A percentile compares a stretch with the other conserved stretches of the same genome.
Conservation (phyloP, 2,113 vertebrate species). For the Penelope pileata region DNA sequence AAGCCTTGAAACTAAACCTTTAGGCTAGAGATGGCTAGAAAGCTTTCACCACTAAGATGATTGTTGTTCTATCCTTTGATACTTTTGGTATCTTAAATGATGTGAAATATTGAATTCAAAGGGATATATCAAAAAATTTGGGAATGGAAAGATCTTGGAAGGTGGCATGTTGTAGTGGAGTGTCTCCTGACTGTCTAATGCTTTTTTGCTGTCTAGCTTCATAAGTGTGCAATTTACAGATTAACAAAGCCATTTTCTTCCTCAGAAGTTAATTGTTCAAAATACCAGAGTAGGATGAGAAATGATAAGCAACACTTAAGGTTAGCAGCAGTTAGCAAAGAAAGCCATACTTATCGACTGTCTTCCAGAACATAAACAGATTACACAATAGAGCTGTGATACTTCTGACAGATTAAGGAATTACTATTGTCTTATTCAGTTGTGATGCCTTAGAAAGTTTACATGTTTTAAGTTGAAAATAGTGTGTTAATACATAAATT, state of each 20-base stretch:
- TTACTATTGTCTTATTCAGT: background rate
- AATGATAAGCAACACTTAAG: background rate
- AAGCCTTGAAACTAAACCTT: background rate
- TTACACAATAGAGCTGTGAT: background rate
- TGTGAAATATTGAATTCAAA: background rate
- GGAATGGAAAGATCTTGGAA: background rate
- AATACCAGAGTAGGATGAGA: background rate
- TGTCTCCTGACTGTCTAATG: background rate
- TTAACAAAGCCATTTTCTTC: background rate
- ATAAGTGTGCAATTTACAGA: background rate
- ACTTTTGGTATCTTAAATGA: background rate
- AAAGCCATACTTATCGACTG: background rate
- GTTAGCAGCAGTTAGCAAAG: background rate
- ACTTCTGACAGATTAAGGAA: background rate
- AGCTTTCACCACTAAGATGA: background rate
- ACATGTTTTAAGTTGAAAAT: background rate
- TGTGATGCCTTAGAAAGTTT: background rate
- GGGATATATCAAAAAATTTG: background rate
- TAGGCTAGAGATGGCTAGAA: background rate
- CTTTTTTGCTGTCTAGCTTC: background rate
- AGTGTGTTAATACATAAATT: background rate
- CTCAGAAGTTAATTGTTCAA: background rate
- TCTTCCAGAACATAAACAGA: background rate
- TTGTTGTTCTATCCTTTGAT: background rate
- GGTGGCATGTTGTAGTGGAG: background rate